Base-by-base conservation (phyloP, 92 coral and sea anemone genomes). In the Ricordea florida region DNA sequence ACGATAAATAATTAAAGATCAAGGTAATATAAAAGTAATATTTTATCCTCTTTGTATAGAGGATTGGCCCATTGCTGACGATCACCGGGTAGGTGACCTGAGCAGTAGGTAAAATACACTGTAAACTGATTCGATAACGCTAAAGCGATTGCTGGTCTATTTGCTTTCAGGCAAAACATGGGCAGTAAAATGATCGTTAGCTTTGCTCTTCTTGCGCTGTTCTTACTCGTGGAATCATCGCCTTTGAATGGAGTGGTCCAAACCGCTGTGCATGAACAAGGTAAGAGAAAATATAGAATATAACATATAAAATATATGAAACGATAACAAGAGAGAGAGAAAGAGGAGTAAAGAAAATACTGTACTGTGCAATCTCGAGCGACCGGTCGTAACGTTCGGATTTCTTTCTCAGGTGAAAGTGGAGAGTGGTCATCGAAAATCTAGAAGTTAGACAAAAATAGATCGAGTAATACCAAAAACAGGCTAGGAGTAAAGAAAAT, bases 21-120 rank as follows among this genome's bases (percentile, higher is more conserved):
- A 30, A 14, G 33, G n/a, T 43, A 28, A 70, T 55, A 70, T 70
- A 70, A 70, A 70, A 70, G 64, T 38, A 70, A 26, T 41, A 50
- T 27, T 0, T 25, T 18, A 17, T n/a, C 5, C 42, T 41, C 77
- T 40, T 70, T 70, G 77, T 55, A 3, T 23, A 40, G 66, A 14
- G 29, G 29, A 31, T 31, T 24, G 34, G 53, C 65, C 40, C 36
- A 31, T 65, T 52, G 34, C 26, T 4, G 18, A 5, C 51, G 30
- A 17, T 17, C 20, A 53, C 33, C 52, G 11, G 77, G 77, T 70
- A 70, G 13, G 77, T 70, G 20, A 38, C 30, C 28, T 4, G 21
- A 1, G 7, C 34, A 17, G 18, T 37, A 53, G 29, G 10, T 0
- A 24, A 23, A 34, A 3, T 4, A 5, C 10, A 26, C 53, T 40